Evolutionary conservation across 2,797 vertebrate genomes (phyloP).

Genomic region (Capromys pilorides): DNA sequence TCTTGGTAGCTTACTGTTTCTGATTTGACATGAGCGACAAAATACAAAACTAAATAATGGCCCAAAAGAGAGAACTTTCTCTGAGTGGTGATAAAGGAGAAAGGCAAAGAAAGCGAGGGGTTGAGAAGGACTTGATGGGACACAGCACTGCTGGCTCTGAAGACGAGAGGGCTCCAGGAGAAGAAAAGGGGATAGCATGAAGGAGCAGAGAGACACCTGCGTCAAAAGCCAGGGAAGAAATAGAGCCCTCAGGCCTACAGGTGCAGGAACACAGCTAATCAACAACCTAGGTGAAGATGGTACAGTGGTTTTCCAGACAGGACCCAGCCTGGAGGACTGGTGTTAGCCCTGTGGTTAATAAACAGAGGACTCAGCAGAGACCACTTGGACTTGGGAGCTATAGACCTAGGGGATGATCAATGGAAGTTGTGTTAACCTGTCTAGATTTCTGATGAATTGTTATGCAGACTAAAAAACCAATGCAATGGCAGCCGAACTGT

Average conservation of each 20-base stretch:
- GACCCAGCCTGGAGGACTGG: not conserved
- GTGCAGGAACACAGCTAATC: not conserved
- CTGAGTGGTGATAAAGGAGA: not conserved
- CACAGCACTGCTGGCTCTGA: not conserved
- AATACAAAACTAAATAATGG: conserved; percentile 10
- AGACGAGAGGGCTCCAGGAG: not conserved
- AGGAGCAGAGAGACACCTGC: not conserved
- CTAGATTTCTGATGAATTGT: not conserved
- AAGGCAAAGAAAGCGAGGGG: not conserved
- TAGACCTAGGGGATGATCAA: not conserved
- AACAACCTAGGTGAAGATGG: not conserved
- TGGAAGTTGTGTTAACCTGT: not conserved
- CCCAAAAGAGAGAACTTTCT: conserved; percentile 24
- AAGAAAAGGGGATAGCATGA: not conserved
- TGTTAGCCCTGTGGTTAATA: not conserved
- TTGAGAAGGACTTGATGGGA: not conserved
- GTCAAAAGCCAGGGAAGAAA: not conserved
- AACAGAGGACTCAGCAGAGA: not conserved
- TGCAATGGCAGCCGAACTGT: not conserved
- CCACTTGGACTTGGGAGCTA: not conserved
- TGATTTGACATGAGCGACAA: conserved; percentile 8
- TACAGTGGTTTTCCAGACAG: not conserved
- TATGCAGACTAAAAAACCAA: not conserved
- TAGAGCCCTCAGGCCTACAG: not conserved
- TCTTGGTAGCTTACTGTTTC: not conserved